phyloP scores from a whole-genome alignment of 2,113 vertebrate species.

The Trochalopteron elliotii region DNA sequence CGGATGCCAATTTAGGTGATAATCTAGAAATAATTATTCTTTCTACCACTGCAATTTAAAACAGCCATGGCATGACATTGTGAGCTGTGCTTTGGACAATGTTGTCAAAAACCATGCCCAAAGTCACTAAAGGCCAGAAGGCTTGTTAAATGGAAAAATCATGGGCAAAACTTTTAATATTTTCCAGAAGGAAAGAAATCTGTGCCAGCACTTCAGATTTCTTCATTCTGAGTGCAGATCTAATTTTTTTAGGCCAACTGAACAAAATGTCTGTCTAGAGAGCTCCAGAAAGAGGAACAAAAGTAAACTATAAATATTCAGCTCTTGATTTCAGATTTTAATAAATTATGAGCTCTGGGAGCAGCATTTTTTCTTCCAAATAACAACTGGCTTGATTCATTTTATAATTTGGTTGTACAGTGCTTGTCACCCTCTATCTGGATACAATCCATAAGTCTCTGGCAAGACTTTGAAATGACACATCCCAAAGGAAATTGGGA shows the following conservation, averaged over 20 bases:
- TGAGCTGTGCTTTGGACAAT: neutral
- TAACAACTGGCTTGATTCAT: constrained; percentile 1
- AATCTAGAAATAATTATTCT: neutral
- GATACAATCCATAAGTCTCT: neutral
- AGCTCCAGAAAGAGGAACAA: constrained; percentile 22
- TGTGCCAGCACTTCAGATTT: neutral
- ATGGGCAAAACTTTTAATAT: neutral
- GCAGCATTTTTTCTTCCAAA: neutral
- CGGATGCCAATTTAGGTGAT: neutral
- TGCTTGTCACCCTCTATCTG: neutral
- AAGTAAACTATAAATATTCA: constrained; percentile 62
- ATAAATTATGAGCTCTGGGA: constrained; percentile 50
- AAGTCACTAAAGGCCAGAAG: neutral
- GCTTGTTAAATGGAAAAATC: neutral
- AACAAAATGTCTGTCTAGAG: constrained; percentile 8
- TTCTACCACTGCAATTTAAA: neutral
- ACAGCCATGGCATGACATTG: neutral
- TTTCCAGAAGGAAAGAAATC: neutral
- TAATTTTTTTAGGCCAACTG: constrained; percentile 33
- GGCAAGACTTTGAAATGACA: neutral
- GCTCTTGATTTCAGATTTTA: constrained; percentile 52
- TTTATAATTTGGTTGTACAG: neutral
- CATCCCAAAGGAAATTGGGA: neutral
- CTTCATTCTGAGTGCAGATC: neutral
- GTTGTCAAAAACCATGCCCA: neutral